Evolutionary conservation across 2,797 vertebrate genomes (phyloP).

Genomic region (Enteromius viviparus): DNA sequence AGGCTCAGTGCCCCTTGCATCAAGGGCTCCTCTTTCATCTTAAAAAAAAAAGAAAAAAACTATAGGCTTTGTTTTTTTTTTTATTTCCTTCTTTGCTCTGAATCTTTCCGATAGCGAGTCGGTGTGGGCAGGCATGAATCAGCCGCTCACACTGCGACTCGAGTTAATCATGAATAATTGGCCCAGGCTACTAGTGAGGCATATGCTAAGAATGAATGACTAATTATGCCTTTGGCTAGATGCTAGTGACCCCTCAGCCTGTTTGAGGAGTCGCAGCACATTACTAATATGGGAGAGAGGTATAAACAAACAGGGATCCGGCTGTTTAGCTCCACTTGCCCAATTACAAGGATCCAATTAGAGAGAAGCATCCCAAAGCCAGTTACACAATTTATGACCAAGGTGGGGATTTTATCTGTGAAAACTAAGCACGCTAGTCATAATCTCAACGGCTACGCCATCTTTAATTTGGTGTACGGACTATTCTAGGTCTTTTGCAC

Average conservation of each 20-base stretch:
- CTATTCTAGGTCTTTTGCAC: constrained; percentile 37
- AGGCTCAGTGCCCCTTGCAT: constrained; percentile 52
- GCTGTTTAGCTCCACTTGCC: constrained; percentile 61
- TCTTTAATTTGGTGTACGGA: constrained; percentile 48
- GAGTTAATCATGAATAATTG: constrained; percentile 61
- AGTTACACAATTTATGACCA: constrained; percentile 58
- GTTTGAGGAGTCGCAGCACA: constrained; percentile 60
- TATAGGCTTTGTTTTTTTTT: constrained; percentile 37
- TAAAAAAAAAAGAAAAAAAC: constrained; percentile 1
- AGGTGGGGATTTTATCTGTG: constrained; percentile 47
- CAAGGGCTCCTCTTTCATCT: constrained; percentile 54
- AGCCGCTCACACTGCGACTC: constrained; percentile 33
- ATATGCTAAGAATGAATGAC: constrained; percentile 61
- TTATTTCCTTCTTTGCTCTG: constrained; percentile 31
- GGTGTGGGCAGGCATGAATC: constrained; percentile 43
- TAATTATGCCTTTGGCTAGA: constrained; percentile 61
- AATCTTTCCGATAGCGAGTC: constrained; percentile 28
- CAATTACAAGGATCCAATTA: constrained; percentile 67
- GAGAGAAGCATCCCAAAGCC: constrained; percentile 60
- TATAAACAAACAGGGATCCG: constrained; percentile 67
- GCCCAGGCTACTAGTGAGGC: constrained; percentile 51
- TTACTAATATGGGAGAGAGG: constrained; percentile 61
- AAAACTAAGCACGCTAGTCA: constrained; percentile 43
- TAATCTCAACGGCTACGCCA: constrained; percentile 49
- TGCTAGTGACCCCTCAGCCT: constrained; percentile 52